Evolutionary conservation across 2,888 invertebrate genomes (phyloP).

Genomic region (Trissolcus japonicus): DNA sequence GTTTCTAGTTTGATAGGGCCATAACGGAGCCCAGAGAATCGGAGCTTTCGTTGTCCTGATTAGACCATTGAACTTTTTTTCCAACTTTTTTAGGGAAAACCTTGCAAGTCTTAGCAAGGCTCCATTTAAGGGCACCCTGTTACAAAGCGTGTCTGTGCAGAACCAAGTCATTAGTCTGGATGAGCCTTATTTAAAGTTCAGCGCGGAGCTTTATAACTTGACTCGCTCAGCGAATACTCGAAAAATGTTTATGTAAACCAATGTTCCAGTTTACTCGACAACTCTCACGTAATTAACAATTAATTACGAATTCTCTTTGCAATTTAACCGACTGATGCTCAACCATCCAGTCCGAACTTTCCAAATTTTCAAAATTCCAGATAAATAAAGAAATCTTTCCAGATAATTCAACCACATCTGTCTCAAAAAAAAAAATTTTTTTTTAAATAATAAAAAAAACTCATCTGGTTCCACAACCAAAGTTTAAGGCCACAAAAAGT

Average conservation of each 20-base stretch:
- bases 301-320: background rate
- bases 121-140: constrained; percentile 1
- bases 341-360: background rate
- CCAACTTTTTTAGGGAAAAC: background rate
- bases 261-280: constrained; percentile 1
- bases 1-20: no score
- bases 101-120: background rate
- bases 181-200: constrained; percentile 6
- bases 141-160: background rate
- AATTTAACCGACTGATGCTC: background rate
- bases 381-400: no score
- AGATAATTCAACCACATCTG: no score
- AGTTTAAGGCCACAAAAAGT: no score
- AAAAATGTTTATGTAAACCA: constrained; percentile 2
- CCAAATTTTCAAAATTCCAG: no score
- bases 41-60: background rate
- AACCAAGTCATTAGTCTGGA: constrained; percentile 6
- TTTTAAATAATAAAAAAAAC: no score
- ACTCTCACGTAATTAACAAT: no score
- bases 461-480: no score
- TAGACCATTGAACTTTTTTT: background rate
- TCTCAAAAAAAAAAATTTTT: no score
- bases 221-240: background rate
- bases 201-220: constrained; percentile 3
- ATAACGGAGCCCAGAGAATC: no score